Base-by-base conservation (phyloP, 2,797 vertebrate genomes). In the Momotus momota region DNA sequence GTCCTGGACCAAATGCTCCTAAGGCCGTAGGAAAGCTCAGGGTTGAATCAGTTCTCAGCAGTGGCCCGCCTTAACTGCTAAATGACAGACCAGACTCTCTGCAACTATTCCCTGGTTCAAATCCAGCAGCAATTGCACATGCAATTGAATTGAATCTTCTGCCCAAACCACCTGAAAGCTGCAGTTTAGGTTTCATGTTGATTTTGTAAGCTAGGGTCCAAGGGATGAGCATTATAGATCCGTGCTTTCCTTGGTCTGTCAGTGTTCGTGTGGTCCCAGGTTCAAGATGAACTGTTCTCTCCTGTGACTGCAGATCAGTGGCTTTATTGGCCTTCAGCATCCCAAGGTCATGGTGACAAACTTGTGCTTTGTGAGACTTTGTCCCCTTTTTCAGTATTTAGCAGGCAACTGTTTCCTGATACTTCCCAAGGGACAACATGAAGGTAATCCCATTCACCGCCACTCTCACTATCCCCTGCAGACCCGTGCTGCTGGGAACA, bases 61-160 rank as follows among this genome's bases (percentile, higher is more conserved):
- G 21, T n/a, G 23, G 8, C 19, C 54, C 46, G 25, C 52, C 38
- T 38, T 33, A 19, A 14, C 25, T 43, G 7, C 49, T 55, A 10
- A 51, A 38, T 38, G 48, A 17, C 15, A 49, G 29, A 45, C 29
- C 4, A 9, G 22, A 38, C 25, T 31, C 65, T 72, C 31, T 81
- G 60, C 46, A 70, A 16, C 14, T 21, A 13, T 58, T 22, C 25
- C 18, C 23, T 55, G 9, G 9, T 57, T 58, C 61, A 79, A 71
- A 14, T 40, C 33, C 49, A 52, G 22, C 22, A 78, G 25, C 65
- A 61, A 1, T 2, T 38, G 10, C 0, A 0, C 60, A 7, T 46
- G 18, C 25, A 52, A 18, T 52, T 85, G 52, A 40, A 43, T 2
- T 73, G 46, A 70, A 64, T 55, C 29, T 2, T 1, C 65, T 77